A percentile compares a stretch with the other conserved stretches of the same genome.
Conservation (phyloP, 2,113 vertebrate genomes). For the Rhegmatorhina hoffmannsi region DNA sequence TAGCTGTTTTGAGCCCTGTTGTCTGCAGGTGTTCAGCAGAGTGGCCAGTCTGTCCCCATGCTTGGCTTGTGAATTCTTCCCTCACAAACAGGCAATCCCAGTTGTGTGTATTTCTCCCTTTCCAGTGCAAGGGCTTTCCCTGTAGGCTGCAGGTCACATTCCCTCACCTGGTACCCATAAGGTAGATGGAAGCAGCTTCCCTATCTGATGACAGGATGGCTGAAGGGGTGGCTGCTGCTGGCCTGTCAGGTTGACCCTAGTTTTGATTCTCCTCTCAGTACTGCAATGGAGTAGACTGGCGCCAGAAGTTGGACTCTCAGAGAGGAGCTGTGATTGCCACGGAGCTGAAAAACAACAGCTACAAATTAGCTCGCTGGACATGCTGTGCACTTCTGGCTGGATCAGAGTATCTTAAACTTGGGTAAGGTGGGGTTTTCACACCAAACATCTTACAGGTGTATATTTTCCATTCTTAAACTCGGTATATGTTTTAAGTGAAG, state of each 20-base stretch:
- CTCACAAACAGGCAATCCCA: background rate
- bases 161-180: accelerated
- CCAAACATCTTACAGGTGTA: accelerated
- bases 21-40: background rate
- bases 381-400: slow-evolving; percentile 95
- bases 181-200: background rate
- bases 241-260: background rate
- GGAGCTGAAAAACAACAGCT: slow-evolving; percentile 99
- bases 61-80: background rate
- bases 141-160: background rate
- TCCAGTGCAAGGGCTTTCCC: accelerated
- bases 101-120: background rate
- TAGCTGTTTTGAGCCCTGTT: background rate
- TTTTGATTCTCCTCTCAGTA: slow-evolving; percentile 74
- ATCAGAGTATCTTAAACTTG: slow-evolving; percentile 96
- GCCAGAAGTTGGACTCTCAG: slow-evolving; percentile 98
- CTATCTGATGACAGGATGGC: accelerated
- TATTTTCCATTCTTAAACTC: background rate
- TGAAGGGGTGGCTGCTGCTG: background rate
- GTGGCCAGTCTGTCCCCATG: background rate
- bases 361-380: slow-evolving; percentile 97
- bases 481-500: accelerated
- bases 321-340: slow-evolving; percentile 96
- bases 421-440: slow-evolving; percentile 75
- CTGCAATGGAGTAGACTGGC: slow-evolving; percentile 98